A percentile compares a stretch with the other conserved stretches of the same genome.
phyloP scores from a whole-genome alignment of 1,140 invertebrate species.

The Cataglyphis hispanica region DNA sequence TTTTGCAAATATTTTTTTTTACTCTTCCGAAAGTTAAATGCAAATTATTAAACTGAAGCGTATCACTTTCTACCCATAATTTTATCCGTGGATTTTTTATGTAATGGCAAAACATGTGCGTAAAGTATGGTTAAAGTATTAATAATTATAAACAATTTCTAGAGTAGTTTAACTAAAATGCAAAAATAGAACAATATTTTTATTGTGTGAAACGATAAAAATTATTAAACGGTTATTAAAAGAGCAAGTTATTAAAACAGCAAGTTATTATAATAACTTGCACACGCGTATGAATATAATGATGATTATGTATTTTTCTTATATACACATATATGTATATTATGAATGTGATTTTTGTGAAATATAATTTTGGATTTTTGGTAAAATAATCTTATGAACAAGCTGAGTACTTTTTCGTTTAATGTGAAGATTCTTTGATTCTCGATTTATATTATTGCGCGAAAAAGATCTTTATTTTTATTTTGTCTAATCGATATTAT shows the following conservation, averaged over 20 bases:
- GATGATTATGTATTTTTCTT: background rate
- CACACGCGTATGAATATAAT: background rate
- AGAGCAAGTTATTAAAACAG: background rate
- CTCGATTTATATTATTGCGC: background rate
- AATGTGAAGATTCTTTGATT: background rate
- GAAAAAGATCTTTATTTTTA: background rate
- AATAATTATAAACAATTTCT: background rate
- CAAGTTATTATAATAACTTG: background rate
- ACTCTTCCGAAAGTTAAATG: background rate
- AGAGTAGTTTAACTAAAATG: background rate
- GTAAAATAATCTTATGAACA: background rate
- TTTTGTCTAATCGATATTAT: background rate
- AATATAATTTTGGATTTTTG: background rate
- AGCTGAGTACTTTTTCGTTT: background rate
- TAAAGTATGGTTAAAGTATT: too few species aligned
- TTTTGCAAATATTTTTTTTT: background rate
- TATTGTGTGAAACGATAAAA: background rate
- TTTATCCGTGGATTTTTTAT: background rate
- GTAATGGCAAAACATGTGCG: too few species aligned
- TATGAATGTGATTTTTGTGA: background rate
- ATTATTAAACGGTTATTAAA: background rate
- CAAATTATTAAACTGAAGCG: background rate
- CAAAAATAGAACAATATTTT: background rate
- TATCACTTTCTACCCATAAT: background rate
- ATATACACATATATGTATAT: background rate